These are phyloP conservation scores for Gallinago media DNA, from an alignment of 2,113 vertebrate genomes.

Conservation along the genomic window DNA sequence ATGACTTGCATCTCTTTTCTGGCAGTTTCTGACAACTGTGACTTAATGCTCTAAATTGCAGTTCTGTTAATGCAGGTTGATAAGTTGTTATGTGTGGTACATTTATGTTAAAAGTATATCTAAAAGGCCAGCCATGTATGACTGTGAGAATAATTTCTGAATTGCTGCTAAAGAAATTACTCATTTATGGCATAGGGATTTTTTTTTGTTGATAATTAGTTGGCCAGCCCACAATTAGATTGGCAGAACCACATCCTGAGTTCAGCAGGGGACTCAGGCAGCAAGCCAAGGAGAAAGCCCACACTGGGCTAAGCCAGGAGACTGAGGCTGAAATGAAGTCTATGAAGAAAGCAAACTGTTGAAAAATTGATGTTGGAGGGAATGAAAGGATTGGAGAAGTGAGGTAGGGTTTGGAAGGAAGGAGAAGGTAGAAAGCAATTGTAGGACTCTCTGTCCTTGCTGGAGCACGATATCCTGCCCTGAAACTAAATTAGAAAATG, in stretches of 20 bases:
- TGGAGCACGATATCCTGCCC: not conserved
- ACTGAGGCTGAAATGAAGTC: slow-evolving; percentile 10
- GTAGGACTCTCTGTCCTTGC: not conserved
- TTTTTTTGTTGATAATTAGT: too few species aligned
- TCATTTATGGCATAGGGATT: not conserved
- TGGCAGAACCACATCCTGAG: slow-evolving; percentile 66
- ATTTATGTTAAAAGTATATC: not conserved
- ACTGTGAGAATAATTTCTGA: not conserved
- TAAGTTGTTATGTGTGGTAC: not conserved
- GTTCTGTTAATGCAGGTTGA: not conserved
- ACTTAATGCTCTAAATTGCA: not conserved
- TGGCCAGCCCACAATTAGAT: slow-evolving; percentile 55
- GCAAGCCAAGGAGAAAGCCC: slow-evolving; percentile 48
- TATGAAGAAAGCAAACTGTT: not conserved
- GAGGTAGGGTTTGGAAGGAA: not conserved
- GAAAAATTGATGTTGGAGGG: not conserved
- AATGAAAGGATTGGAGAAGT: not conserved
- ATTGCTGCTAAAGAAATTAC: not conserved
- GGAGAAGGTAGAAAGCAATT: not conserved
- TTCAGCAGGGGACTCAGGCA: slow-evolving; percentile 49
- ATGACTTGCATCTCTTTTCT: not conserved
- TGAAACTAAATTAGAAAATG: not conserved
- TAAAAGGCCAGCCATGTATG: not conserved
- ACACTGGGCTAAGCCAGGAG: slow-evolving; percentile 41
- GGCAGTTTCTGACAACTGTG: not conserved